A percentile compares a stretch with the other conserved stretches of the same genome.
Evolutionary conservation across 2,888 invertebrate species (phyloP).

Genomic region (Phorcus lineatus): DNA sequence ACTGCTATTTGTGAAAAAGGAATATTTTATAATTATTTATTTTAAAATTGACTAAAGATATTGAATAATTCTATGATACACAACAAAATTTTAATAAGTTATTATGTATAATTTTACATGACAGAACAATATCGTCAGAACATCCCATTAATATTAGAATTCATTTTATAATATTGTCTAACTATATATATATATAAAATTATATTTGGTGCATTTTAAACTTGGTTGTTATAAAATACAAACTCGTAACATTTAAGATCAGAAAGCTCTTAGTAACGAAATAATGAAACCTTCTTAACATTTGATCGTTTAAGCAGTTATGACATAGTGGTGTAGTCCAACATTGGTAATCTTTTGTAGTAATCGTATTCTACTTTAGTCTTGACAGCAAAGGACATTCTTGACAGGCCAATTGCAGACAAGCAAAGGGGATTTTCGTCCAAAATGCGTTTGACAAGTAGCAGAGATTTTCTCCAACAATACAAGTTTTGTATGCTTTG

Average conservation of each 20-base stretch:
- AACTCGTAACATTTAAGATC: neutral
- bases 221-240: too few relatives aligned
- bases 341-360: neutral
- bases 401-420: neutral
- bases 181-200: too few relatives aligned
- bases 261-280: neutral
- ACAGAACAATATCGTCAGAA: too few relatives aligned
- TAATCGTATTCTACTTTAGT: conserved; percentile 3
- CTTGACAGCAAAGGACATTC: conserved; percentile 10
- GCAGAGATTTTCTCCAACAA: conserved; percentile 10
- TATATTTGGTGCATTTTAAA: too few relatives aligned
- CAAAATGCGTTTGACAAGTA: conserved; percentile 6
- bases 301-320: conserved; percentile 4
- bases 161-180: too few relatives aligned
- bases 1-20: too few relatives aligned
- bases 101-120: too few relatives aligned
- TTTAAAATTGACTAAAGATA: too few relatives aligned
- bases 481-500: neutral
- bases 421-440: neutral
- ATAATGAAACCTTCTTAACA: conserved; percentile 9
- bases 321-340: neutral
- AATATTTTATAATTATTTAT: too few relatives aligned
- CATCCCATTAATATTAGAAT: too few relatives aligned
- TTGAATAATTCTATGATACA: too few relatives aligned
- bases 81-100: too few relatives aligned